Evolutionary conservation across 2,113 vertebrate species (phyloP).

Genomic region (Thamnaconus septentrionalis): DNA sequence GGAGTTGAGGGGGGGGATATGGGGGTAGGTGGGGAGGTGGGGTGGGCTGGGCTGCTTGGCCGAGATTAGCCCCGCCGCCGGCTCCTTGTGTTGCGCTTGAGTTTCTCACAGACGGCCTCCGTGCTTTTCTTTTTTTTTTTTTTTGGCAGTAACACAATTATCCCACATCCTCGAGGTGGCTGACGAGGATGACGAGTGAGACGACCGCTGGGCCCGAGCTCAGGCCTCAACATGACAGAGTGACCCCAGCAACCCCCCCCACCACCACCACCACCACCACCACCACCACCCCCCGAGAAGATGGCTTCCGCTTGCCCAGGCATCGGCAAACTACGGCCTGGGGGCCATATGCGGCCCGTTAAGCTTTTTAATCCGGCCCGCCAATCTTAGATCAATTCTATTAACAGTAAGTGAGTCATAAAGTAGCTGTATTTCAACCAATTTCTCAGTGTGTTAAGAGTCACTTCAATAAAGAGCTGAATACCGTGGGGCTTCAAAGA

Average conservation of each 20-base stretch:
- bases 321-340: too few species aligned
- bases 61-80: conserved; percentile 75
- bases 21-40: conserved; percentile 41
- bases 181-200: conserved; percentile 69
- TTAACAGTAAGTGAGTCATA: too few species aligned
- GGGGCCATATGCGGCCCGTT: too few species aligned
- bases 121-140: conserved; percentile 35
- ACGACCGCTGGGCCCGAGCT: conserved; percentile 59
- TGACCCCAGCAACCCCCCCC: conserved; percentile 43
- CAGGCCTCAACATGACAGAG: conserved; percentile 56
- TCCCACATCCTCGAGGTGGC: conserved; percentile 69
- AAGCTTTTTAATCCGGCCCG: too few species aligned
- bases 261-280: conserved; percentile 9
- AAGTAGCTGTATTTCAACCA: too few species aligned
- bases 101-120: conserved; percentile 71
- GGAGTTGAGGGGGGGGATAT: neutral
- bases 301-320: conserved; percentile 6
- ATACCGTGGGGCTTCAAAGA: too few species aligned
- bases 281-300: conserved; percentile 27
- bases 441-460: too few species aligned
- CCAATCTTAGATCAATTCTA: too few species aligned
- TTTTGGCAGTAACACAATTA: conserved; percentile 66
- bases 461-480: too few species aligned
- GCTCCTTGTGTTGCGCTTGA: conserved; percentile 72
- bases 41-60: conserved; percentile 33